Conservation (phyloP, 2,113 vertebrate genomes). For the Cololabis saira region DNA sequence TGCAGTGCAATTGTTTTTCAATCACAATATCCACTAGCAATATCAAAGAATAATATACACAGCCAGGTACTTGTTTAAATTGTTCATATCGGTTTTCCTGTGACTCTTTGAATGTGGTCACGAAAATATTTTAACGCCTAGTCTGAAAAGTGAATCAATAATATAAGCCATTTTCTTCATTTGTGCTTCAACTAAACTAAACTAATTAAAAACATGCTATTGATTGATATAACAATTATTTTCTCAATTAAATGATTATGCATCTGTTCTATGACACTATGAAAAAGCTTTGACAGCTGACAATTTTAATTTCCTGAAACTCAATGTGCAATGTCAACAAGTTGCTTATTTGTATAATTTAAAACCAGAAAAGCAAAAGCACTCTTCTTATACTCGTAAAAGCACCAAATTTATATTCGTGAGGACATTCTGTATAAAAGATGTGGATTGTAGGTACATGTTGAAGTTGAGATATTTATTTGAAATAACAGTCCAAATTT, state of each 20-base stretch:
- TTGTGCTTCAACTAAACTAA: constrained; percentile 3
- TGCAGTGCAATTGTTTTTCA: too few relatives aligned
- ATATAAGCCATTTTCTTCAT: constrained; percentile 5
- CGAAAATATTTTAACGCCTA: neutral
- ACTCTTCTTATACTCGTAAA: too few relatives aligned
- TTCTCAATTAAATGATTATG: constrained; percentile 13
- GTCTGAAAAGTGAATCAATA: constrained; percentile 7
- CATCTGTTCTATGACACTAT: neutral
- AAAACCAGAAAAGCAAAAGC: too few relatives aligned
- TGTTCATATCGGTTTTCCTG: neutral
- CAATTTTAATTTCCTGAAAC: constrained; percentile 3
- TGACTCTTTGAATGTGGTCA: constrained; percentile 4
- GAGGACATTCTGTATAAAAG: too few relatives aligned
- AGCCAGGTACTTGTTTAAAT: too few relatives aligned
- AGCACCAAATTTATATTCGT: too few relatives aligned
- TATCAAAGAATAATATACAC: too few relatives aligned
- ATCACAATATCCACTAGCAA: too few relatives aligned
- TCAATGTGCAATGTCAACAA: neutral
- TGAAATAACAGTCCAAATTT: too few relatives aligned
- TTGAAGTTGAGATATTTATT: too few relatives aligned
- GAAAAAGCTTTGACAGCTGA: constrained; percentile 1
- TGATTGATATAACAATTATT: constrained; percentile 6
- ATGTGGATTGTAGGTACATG: too few relatives aligned
- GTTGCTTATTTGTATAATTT: too few relatives aligned
- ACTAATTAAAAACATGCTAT: constrained; percentile 8